Base-by-base conservation (phyloP, 2,113 vertebrate species). In the Rhabdomys dilectus region DNA sequence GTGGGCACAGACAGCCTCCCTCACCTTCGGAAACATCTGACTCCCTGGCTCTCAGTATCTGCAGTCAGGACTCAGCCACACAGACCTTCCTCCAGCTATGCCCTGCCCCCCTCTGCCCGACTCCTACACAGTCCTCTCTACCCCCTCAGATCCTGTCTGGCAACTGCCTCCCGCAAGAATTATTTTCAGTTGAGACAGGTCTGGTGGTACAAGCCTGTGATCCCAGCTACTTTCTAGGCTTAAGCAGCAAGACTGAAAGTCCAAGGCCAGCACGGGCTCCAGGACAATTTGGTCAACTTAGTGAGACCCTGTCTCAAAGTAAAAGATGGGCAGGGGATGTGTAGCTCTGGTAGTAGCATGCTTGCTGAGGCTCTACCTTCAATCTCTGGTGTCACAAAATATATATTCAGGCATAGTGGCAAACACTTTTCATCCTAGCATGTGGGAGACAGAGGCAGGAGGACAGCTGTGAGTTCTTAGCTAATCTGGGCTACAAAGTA, bases 131-230 rank as follows among this genome's bases (percentile, higher is more conserved):
- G 42, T 72, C 45, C 21, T 80, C 58, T 91, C 86, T 94, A 42
- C 72, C 62, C 94, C 51, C 77, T 70, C 75, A 90, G 78, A 94
- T 66, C 82, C 88, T 81, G 34, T 48, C 85, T 88, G 68, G 51
- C 76, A 90, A 90, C 60, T 36, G 51, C 29, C 72, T 51, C 77
- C 80, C 82, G 76, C 42, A 78, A 91, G 81, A 93, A 87, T 88
- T 48, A 91, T 80, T 89, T 93, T 58, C 91, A 92, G 77, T 51
- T 72, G 75, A 82, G n/a, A 19, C 21, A 56, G 84, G 85, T 39
- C 22, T 56, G 86, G 66, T 11, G 24, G 36, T 48, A 56, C 36
- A 72, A 21, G 21, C 48, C 86, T 39, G 24, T 26, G 51, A 39
- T 29, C 36, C 36, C 48, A 72, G 86, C 22, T 72, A 88, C 48